Percentiles rank a stretch among this genome's conserved stretches.
Conservation (phyloP, 2,888 invertebrate genomes). For the Amphimallon solstitiale region DNA sequence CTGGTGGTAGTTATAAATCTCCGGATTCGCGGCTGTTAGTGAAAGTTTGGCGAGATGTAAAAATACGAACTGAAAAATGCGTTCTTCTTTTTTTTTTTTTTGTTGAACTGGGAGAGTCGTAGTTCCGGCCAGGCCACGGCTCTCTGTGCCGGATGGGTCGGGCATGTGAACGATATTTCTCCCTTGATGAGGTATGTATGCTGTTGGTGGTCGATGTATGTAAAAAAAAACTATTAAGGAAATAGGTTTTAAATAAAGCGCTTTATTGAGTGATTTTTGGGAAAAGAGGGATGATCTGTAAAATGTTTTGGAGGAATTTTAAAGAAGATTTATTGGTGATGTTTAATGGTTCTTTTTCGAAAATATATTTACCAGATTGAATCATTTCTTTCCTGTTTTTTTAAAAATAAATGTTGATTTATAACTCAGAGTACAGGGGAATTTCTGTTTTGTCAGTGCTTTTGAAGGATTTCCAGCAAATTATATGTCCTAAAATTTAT, state of each 20-base stretch:
- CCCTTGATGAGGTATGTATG: not conserved
- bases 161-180: constrained; percentile 18
- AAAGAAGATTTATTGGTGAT: not conserved
- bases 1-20: constrained; percentile 26
- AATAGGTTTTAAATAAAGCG: constrained; percentile 29
- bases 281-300: not conserved
- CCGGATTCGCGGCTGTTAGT: constrained; percentile 17
- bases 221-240: constrained; percentile 22
- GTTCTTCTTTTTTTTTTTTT: constrained; percentile 14
- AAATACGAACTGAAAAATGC: constrained; percentile 25
- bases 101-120: not conserved
- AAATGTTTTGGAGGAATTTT: not conserved
- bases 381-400: too few species aligned
- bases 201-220: constrained; percentile 7
- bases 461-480: too few species aligned
- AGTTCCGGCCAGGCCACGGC: not conserved
- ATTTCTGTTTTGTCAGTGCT: too few species aligned
- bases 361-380: too few species aligned
- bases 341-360: too few species aligned
- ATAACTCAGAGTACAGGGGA: too few species aligned
- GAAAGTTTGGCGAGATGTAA: constrained; percentile 25
- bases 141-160: not conserved
- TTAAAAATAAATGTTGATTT: too few species aligned
- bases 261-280: constrained; percentile 21
- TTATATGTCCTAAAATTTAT: too few species aligned